Evolutionary conservation across 2,888 invertebrate genomes (phyloP).

Genomic region (Leucoma salicis): DNA sequence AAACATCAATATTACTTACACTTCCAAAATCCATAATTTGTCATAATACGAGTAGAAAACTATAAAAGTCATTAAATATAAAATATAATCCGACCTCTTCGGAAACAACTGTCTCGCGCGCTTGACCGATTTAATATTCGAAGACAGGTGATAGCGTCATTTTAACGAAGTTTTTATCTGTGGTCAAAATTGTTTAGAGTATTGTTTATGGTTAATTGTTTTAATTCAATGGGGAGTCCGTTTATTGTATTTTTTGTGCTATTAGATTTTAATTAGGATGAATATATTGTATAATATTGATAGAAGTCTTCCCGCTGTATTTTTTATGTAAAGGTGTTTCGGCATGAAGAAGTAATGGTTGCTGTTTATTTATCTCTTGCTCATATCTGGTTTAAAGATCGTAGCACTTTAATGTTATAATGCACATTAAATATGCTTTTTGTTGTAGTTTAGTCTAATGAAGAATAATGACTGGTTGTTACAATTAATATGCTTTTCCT

Average conservation of each 20-base stretch:
- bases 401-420: background rate
- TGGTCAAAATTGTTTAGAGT: constrained; percentile 29
- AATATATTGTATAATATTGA: constrained; percentile 21
- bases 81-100: constrained; percentile 6
- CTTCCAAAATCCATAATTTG: constrained; percentile 3
- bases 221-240: constrained; percentile 26
- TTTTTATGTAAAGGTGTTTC: constrained; percentile 9
- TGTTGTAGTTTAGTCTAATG: background rate
- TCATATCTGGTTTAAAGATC: constrained; percentile 4
- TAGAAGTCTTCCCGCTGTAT: constrained; percentile 8
- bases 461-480: constrained; percentile 1
- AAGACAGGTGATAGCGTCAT: constrained; percentile 32
- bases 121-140: constrained; percentile 18
- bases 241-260: constrained; percentile 26
- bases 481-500: background rate
- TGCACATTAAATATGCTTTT: constrained; percentile 3
- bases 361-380: constrained; percentile 5
- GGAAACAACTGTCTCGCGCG: constrained; percentile 7
- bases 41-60: constrained; percentile 4
- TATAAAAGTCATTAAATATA: constrained; percentile 2
- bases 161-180: constrained; percentile 30
- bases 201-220: constrained; percentile 39
- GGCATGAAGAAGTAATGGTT: background rate
- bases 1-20: constrained; percentile 8
- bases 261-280: constrained; percentile 31